Evolutionary conservation across 2,888 invertebrate genomes (phyloP).

Genomic region (Auanema freiburgensis): DNA sequence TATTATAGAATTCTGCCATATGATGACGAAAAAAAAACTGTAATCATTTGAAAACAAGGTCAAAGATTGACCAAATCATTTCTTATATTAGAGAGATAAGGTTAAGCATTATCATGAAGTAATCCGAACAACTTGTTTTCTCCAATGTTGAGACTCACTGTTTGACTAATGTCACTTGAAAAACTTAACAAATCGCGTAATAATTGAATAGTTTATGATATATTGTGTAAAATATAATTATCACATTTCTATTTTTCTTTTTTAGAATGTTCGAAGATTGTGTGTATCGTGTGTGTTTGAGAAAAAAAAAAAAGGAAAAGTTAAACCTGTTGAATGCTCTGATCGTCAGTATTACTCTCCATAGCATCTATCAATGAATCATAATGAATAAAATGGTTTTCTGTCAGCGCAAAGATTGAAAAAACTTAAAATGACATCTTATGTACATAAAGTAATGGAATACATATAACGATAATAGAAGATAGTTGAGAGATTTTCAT

Average conservation of each 20-base stretch:
- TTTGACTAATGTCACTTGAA: not conserved
- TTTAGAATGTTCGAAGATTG: not conserved
- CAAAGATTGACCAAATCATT: not conserved
- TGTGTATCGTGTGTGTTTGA: no score
- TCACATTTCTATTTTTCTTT: not conserved
- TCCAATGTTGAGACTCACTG: no score
- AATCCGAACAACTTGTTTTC: no score
- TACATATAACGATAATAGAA: not conserved
- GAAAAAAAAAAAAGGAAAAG: no score
- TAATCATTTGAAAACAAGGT: no score
- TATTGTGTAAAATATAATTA: not conserved
- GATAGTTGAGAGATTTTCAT: not conserved
- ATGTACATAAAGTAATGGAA: not conserved
- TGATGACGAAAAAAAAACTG: not conserved
- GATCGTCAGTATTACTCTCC: no score
- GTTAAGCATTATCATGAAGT: no score
- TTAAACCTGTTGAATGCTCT: no score
- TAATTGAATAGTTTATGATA: conserved; percentile 1
- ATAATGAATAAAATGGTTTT: no score
- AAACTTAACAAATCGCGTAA: conserved; percentile 9
- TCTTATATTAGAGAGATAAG: no score
- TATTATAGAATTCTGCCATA: conserved; percentile 8
- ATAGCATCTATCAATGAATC: no score
- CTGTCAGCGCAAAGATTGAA: not conserved
- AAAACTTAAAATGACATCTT: not conserved